Base-by-base conservation (phyloP, 1,140 invertebrate genomes). In the Helicoverpa zea region DNA sequence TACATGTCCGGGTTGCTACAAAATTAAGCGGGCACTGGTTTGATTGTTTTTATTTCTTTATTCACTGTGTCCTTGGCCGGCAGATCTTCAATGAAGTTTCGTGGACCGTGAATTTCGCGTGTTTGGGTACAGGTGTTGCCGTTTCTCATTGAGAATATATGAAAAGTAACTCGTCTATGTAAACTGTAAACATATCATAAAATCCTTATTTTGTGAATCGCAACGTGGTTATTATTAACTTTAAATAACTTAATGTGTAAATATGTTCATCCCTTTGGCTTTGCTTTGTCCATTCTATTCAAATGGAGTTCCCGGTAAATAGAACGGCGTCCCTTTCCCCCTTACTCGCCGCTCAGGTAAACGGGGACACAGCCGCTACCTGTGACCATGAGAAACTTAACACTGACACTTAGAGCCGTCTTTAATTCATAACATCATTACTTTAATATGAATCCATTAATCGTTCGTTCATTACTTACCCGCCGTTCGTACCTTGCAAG, bases 301-400 rank as follows among this genome's bases (percentile, higher is more conserved):
- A 89, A 91, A 90, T 89, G 88, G 84, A 87, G 84, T 88, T 87
- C 88, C 83, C 85, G 83, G 88, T 86, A 87, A 90, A 86, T 84
- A 83, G 83, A 81, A 78, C 59, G 82, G 86, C 90, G 88, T 92
- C 90, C 88, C 88, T 89, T 88, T 80, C 82, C 86, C 83, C 79
- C 73, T 86, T 79, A 68, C 72, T 63, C 86, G 70, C 43, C 77
- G 79, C 86, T 81, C 92, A 93, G 90, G 92, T 94, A 94, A 92
- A 90, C 87, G 86, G 88, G 87, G 82, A 83, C 87, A 83, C 18
- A 83, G 73, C 66, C 82, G 86, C 90, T 93, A 93, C 92, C 91
- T 92, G 92, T 89, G 87, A 85, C 89, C 92, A 90, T 87, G 84
- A 83, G 83, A 89, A 83, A 83, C 68, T 87, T 79, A 51, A 83